These are phyloP conservation scores for Aphelocoma californica DNA, from an alignment of 2,797 vertebrate species.

Conservation along the genomic window DNA sequence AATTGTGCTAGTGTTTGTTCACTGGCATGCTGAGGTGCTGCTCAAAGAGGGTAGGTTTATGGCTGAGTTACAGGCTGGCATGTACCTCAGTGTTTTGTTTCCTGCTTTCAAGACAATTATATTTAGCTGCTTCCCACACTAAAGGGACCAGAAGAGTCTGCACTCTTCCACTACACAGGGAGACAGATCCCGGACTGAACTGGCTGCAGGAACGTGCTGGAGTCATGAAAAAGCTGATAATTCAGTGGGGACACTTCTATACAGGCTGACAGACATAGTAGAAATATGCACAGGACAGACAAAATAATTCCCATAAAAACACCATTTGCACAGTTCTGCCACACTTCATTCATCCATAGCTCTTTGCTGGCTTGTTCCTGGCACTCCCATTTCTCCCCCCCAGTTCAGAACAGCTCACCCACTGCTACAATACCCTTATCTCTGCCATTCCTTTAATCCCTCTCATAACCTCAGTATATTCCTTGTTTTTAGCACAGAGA, in stretches of 20 bases:
- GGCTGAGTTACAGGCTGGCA: not conserved
- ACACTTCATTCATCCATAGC: not conserved
- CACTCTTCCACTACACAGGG: not conserved
- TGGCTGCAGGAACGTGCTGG: not conserved
- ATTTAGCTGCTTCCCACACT: not conserved
- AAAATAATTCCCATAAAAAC: not conserved
- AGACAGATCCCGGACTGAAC: not conserved
- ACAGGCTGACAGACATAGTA: not conserved
- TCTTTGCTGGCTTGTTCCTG: not conserved
- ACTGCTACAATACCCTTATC: not conserved
- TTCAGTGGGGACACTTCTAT: not conserved
- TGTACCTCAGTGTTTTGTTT: not conserved
- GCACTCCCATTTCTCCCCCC: not conserved
- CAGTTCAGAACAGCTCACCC: not conserved
- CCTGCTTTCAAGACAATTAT: not conserved
- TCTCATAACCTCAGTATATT: not conserved
- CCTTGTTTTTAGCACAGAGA: not conserved
- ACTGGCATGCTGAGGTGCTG: not conserved
- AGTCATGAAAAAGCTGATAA: not conserved
- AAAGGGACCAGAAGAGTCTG: not conserved
- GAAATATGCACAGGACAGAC: not conserved
- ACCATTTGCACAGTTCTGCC: not conserved
- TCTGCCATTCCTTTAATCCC: not conserved
- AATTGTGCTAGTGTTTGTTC: not conserved
- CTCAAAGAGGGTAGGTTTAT: not conserved